Base-by-base conservation (phyloP, 1,140 invertebrate species). In the Penaeus japonicus region DNA sequence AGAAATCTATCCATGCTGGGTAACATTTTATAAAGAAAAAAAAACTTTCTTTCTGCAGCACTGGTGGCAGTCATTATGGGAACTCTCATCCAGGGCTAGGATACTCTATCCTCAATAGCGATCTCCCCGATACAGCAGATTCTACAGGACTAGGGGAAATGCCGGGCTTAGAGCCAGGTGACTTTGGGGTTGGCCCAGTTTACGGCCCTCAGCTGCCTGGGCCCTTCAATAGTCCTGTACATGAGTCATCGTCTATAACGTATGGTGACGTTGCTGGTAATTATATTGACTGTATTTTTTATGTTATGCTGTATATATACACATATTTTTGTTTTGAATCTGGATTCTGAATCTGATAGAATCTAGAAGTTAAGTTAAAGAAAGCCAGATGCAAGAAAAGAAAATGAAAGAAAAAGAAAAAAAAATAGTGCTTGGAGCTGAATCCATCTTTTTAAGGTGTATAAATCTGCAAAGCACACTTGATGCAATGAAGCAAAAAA, bases 151-250 rank as follows among this genome's bases (percentile, higher is more conserved):
- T 84, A 12, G 80, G 70, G 57, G 84, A 80, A 62, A 85, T 88
- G 81, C 85, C 86, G 17, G 85, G 79, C 20, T 77, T 85, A 47
- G 85, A 88, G 47, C 84, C 85, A 57, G 73, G 85, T 20, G 85
- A 84, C 30, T 84, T 84, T 84, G 85, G 75, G 18, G 84, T 85
- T 70, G 89, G 89, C 22, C 86, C 84, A 17, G 82, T 88, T 4
- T 90, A 90, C 47, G 89, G 89, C 2, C 89, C 89, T 12, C 85
- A 88, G 10, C 78, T 90, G 86, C 85, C 89, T 24, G 83, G 81
- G 39, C 82, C 70, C 18, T 88, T 87, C 18, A 85, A 70, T 30
- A 88, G 84, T 27, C 78, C 89, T 0, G 32, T 80, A 24, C 87
- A 70, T 73, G 53, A 90, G 57, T 70, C 85, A 57, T 79, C 75